These are phyloP conservation scores for Pollenia labialis DNA, from an alignment of 2,888 invertebrate genomes.

Conservation along the genomic window DNA sequence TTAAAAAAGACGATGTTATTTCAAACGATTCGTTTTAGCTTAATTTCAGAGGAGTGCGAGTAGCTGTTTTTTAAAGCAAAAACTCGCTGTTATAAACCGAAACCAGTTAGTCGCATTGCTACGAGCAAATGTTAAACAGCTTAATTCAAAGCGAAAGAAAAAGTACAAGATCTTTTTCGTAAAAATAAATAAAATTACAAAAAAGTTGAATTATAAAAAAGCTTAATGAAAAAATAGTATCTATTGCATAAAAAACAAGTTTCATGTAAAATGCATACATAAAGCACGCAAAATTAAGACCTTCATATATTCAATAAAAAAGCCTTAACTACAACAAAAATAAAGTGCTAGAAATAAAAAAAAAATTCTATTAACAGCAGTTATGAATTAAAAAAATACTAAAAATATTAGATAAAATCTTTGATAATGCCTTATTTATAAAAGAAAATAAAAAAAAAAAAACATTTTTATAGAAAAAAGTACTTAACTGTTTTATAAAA, in stretches of 20 bases:
- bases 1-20: conserved; percentile 43
- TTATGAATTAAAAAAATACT: conserved; percentile 52
- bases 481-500: conserved; percentile 29
- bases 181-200: conserved; percentile 27
- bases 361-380: conserved; percentile 52
- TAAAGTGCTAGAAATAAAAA: conserved; percentile 34
- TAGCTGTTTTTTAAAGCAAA: conserved; percentile 61
- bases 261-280: conserved; percentile 39
- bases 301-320: conserved; percentile 56
- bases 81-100: conserved; percentile 76
- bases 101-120: conserved; percentile 80
- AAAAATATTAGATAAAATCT: conserved; percentile 44
- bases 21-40: conserved; percentile 10
- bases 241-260: conserved; percentile 74
- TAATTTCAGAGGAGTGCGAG: conserved; percentile 38
- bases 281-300: conserved; percentile 69
- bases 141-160: conserved; percentile 1
- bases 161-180: conserved; percentile 19
- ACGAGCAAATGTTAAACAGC: conserved; percentile 71
- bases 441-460: conserved; percentile 8
- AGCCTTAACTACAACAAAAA: conserved; percentile 24
- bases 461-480: conserved; percentile 9
- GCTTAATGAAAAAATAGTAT: conserved; percentile 58
- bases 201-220: conserved; percentile 51
- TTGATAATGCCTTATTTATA: conserved; percentile 45